phyloP scores from a whole-genome alignment of 2,113 vertebrate genomes.

The Nothocercus julius region DNA sequence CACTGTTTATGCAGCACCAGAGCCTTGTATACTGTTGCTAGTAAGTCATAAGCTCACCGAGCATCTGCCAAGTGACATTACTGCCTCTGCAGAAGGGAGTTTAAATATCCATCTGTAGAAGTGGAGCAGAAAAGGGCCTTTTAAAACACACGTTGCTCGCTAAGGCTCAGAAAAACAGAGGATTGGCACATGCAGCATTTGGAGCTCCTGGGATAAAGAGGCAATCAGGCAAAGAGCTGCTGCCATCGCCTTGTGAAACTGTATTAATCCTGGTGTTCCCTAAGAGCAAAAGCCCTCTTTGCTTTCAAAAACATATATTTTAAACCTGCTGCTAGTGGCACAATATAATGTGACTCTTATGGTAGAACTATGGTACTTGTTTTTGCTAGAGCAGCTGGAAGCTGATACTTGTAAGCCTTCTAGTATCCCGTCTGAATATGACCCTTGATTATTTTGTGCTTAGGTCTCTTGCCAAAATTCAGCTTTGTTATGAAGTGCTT shows the following conservation, averaged over 20 bases:
- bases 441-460: neutral
- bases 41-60: neutral
- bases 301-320: neutral
- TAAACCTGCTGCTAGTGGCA: neutral
- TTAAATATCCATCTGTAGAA: neutral
- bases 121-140: neutral
- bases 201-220: neutral
- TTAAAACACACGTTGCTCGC: neutral
- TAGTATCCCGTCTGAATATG: neutral
- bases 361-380: no score
- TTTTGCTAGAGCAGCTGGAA: neutral
- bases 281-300: neutral
- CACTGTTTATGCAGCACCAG: slow-evolving; percentile 4
- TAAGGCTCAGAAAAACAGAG: no score
- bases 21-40: neutral
- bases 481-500: neutral
- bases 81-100: neutral
- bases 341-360: neutral
- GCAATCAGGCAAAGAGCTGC: no score
- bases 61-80: slow-evolving; percentile 19
- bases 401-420: neutral
- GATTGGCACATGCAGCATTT: accelerated
- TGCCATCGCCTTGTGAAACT: neutral
- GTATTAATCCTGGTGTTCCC: accelerated
- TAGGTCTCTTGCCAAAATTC: neutral